Evolutionary conservation across 2,113 vertebrate genomes (phyloP).

Genomic region (Brevimyrus niger): DNA sequence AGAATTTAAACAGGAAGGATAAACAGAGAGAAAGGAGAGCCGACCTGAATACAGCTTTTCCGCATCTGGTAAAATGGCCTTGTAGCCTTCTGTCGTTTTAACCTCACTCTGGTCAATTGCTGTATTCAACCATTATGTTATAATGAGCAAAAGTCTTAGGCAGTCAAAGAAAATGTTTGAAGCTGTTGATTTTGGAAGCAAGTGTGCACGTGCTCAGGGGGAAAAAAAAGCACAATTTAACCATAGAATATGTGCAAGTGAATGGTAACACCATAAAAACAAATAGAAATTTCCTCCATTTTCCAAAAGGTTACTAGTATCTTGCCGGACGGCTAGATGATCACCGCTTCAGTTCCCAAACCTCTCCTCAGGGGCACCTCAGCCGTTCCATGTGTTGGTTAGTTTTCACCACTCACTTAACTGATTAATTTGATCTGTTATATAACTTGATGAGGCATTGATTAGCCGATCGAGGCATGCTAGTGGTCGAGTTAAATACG

Average conservation of each 20-base stretch:
- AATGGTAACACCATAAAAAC: neutral
- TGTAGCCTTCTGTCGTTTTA: neutral
- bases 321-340: neutral
- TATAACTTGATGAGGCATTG: neutral
- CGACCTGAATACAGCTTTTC: neutral
- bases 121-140: neutral
- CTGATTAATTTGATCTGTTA: neutral
- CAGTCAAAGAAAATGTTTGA: neutral
- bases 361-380: neutral
- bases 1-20: conserved; percentile 19
- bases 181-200: neutral
- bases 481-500: neutral
- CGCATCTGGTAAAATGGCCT: neutral
- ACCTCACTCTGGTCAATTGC: neutral
- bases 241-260: neutral
- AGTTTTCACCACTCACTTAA: neutral
- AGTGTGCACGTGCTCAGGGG: neutral
- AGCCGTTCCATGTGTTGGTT: neutral
- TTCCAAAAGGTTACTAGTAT: neutral
- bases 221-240: neutral
- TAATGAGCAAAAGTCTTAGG: neutral
- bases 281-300: neutral
- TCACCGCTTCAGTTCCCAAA: neutral
- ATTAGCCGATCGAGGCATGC: neutral
- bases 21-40: conserved; percentile 27